Evolutionary conservation across 2,113 vertebrate species (phyloP).

Genomic region (Psephotus haematonotus): DNA sequence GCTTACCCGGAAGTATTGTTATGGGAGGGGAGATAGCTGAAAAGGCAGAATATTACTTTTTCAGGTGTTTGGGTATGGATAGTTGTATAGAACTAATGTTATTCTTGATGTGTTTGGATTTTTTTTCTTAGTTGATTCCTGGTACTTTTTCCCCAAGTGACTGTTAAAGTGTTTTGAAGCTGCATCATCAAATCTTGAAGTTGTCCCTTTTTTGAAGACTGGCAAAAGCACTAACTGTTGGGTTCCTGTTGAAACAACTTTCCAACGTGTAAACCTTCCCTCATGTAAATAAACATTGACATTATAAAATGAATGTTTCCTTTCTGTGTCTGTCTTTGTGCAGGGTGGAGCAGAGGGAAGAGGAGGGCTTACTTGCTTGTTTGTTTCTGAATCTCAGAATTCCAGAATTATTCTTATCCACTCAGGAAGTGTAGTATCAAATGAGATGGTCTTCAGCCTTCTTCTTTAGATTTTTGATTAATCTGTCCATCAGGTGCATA

Average conservation of each 20-base stretch:
- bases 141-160: constrained; percentile 70
- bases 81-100: neutral
- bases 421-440: neutral
- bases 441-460: neutral
- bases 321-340: neutral
- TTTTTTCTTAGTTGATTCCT: constrained; percentile 61
- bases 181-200: neutral
- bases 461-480: neutral
- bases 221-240: neutral
- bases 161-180: neutral
- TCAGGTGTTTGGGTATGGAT: neutral
- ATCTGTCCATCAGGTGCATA: neutral
- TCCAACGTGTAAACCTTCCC: neutral
- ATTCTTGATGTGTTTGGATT: neutral
- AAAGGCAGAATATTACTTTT: neutral
- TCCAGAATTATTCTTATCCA: neutral
- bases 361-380: neutral
- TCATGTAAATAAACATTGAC: constrained; percentile 69
- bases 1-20: neutral
- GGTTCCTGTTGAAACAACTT: constrained; percentile 5
- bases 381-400: neutral
- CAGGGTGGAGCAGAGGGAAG: constrained; percentile 2
- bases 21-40: neutral
- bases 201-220: neutral
- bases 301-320: constrained; percentile 14